Base-by-base conservation (phyloP, 92 coral and sea anemone species). In the Hydrozoanthus gracilis region DNA sequence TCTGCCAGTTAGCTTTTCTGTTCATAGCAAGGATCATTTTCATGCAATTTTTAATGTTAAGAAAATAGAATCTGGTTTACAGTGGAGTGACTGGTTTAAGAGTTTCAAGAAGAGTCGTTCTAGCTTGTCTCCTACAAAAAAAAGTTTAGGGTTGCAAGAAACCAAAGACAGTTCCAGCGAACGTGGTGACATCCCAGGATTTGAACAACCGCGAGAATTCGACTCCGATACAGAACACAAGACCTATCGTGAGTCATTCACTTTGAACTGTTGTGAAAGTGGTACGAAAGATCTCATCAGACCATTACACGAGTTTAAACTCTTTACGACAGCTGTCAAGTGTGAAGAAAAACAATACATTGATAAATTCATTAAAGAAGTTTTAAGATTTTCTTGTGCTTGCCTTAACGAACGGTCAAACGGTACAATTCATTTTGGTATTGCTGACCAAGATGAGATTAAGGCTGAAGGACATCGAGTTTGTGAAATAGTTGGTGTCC, bases 381-480 rank as follows among this genome's bases (percentile, higher is more conserved):
- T 88, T 9, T 50, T 89, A 10, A 51, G 87, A 9, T 89, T 89
- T 79, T 89, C 92, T 6, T 90, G 90, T 46, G 87, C 78, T 5
- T 90, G 92, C 16, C 51, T 90, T 0, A 90, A 90, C 52, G 92
- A 82, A 66, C 56, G 92, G 18, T 55, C 92, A 1, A 90, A 90
- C 15, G 92, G 92, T 18, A 90, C 92, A 0, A 90, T 90, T 15
- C 92, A 90, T 62, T 90, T 90, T 67, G 92, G 92, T 8, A 80
- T 90, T 12, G 92, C 84, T 3, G 92, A 90, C 50, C 83, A 90
- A 15, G 56, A 12, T 15, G 75, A 0, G 7, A 7, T 3, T 0
- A 78, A 89, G 56, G 17, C 86, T 14, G 73, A 71, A 51, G 86
- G 89, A 7, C 71, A 61, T 17, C 3, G 44, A 27, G 17, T 89